Evolutionary conservation across 2,888 invertebrate genomes (phyloP).

Genomic region (Diachrysia chrysitis): DNA sequence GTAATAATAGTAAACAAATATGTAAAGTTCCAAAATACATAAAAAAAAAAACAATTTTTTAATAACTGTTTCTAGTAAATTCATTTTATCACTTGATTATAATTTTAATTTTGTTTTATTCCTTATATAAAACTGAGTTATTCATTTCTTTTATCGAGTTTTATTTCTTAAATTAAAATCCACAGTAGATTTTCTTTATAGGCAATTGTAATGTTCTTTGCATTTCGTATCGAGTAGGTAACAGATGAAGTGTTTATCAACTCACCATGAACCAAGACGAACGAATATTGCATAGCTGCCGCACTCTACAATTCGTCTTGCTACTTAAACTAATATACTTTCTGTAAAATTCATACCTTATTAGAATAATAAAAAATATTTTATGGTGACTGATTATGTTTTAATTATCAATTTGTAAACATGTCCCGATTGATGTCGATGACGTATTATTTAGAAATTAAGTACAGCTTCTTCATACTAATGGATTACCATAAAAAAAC

Average conservation of each 20-base stretch:
- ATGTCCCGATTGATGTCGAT: too few species aligned
- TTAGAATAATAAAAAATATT: neutral
- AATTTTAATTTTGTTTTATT: neutral
- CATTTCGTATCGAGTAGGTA: constrained; percentile 12
- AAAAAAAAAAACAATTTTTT: too few species aligned
- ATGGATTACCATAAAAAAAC: too few species aligned
- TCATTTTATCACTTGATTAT: neutral
- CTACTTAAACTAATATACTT: constrained; percentile 6
- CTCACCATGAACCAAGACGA: constrained; percentile 51
- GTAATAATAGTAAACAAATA: too few species aligned
- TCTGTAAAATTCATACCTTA: constrained; percentile 6
- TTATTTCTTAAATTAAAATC: neutral
- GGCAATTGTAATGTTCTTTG: neutral
- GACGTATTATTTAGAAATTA: too few species aligned
- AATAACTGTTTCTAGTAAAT: neutral
- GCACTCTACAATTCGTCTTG: constrained; percentile 38
- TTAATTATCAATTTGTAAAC: too few species aligned
- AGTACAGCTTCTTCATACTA: too few species aligned
- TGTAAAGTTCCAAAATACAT: too few species aligned
- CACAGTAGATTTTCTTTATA: neutral
- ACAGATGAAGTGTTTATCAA: constrained; percentile 26
- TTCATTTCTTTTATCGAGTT: neutral
- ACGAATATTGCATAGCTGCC: constrained; percentile 48
- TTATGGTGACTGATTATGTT: too few species aligned
- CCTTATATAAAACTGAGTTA: neutral